Conservation (phyloP, 2,113 vertebrate species). For the Dasyornis broadbenti region DNA sequence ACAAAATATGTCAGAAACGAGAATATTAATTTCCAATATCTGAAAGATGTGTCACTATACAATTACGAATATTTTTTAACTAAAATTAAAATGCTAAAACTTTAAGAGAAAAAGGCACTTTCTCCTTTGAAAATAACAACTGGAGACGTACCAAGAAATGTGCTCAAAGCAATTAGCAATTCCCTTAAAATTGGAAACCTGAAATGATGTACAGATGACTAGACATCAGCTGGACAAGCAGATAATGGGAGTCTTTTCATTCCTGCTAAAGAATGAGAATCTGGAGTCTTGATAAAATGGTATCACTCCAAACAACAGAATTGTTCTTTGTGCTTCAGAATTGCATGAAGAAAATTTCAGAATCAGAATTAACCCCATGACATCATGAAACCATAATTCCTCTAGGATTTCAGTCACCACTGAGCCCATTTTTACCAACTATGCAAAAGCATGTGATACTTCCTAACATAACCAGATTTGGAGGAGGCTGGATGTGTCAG, state of each 20-base stretch:
- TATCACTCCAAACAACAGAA: not conserved
- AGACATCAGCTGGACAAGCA: not conserved
- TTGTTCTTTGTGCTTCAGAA: not conserved
- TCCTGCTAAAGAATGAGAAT: not conserved
- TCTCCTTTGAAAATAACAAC: not conserved
- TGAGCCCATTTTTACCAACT: not conserved
- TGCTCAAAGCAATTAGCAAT: not conserved
- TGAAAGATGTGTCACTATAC: not conserved
- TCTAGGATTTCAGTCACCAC: not conserved
- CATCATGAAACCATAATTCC: fast-evolving
- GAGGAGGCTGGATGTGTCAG: not conserved
- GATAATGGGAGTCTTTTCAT: not conserved
- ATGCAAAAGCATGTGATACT: not conserved
- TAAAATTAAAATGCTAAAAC: not conserved
- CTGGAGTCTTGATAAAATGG: not conserved
- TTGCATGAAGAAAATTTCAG: not conserved
- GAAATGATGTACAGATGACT: not conserved
- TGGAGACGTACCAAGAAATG: not conserved
- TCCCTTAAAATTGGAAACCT: not conserved
- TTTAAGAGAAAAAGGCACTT: not conserved
- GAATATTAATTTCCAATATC: not conserved
- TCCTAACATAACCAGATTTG: not conserved
- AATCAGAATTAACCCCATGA: not conserved
- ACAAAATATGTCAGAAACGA: not conserved
- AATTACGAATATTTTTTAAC: not conserved